phyloP scores from a whole-genome alignment of 2,113 vertebrate species.

The Poeciliopsis prolifica region DNA sequence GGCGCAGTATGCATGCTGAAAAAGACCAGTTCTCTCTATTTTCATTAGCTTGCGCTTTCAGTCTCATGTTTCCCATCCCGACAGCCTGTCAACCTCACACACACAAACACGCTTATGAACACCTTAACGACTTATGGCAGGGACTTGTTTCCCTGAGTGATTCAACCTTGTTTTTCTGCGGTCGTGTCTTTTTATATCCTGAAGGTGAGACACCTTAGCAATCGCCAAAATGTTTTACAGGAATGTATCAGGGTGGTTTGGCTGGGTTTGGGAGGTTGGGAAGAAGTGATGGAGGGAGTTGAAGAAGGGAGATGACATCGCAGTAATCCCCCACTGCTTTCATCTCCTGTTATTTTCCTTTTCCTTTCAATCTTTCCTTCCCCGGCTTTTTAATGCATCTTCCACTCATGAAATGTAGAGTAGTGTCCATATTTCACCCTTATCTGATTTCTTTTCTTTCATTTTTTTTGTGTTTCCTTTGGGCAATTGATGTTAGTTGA shows the following conservation, averaged over 20 bases:
- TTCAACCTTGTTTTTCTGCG: slow-evolving; percentile 3
- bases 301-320: slow-evolving; percentile 53
- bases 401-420: slow-evolving; percentile 41
- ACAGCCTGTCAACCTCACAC: slow-evolving; percentile 8
- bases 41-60: slow-evolving; percentile 19
- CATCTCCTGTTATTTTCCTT: slow-evolving; percentile 54
- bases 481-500: neutral
- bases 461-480: slow-evolving; percentile 12
- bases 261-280: neutral
- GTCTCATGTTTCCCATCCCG: slow-evolving; percentile 11
- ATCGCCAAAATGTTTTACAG: neutral
- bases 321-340: slow-evolving; percentile 58
- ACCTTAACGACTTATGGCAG: slow-evolving; percentile 40
- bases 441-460: neutral
- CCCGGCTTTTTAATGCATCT: slow-evolving; percentile 57
- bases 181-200: neutral
- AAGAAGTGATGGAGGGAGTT: slow-evolving; percentile 33
- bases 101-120: slow-evolving; percentile 10
- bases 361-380: slow-evolving; percentile 33
- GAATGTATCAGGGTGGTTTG: neutral
- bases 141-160: neutral
- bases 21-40: slow-evolving; percentile 22
- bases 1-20: neutral
- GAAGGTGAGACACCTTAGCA: slow-evolving; percentile 3
- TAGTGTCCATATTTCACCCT: slow-evolving; percentile 41